Evolutionary conservation across 2,888 invertebrate species (phyloP).

Genomic region (Acronicta leporina): DNA sequence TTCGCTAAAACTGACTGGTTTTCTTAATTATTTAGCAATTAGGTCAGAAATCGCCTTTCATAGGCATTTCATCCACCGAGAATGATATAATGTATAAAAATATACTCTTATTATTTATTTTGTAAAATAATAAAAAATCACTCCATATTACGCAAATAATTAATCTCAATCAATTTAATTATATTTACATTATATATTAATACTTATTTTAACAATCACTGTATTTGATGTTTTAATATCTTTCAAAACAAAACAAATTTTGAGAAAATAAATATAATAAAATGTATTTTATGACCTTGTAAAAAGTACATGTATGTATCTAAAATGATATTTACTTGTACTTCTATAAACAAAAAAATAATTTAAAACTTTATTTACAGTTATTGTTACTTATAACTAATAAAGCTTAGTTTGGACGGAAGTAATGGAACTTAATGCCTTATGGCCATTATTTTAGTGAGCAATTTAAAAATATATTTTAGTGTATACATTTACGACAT

Average conservation of each 20-base stretch:
- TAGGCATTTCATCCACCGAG: conserved; percentile 67
- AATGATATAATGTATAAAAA: conserved; percentile 67
- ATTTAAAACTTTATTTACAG: conserved; percentile 65
- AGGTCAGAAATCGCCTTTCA: conserved; percentile 39
- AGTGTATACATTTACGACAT: background rate
- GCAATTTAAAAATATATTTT: conserved; percentile 27
- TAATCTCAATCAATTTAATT: conserved; percentile 55
- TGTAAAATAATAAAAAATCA: conserved; percentile 40
- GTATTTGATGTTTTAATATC: conserved; percentile 34
- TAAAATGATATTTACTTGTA: conserved; percentile 45
- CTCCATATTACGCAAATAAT: conserved; percentile 38
- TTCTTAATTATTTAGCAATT: conserved; percentile 67
- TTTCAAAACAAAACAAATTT: conserved; percentile 26
- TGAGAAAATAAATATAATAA: conserved; percentile 17
- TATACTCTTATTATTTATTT: conserved; percentile 31
- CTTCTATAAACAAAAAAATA: conserved; percentile 54
- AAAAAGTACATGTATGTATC: conserved; percentile 36
- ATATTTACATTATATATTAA: conserved; percentile 55
- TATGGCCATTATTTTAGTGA: conserved; percentile 46
- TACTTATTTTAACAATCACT: conserved; percentile 47
- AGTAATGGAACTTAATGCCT: conserved; percentile 45
- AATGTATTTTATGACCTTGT: conserved; percentile 13
- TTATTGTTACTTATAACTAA: conserved; percentile 69
- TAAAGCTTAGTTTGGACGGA: conserved; percentile 82
- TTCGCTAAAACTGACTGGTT: conserved; percentile 80